These are phyloP conservation scores for Steinernema khuongi DNA, from an alignment of 1,140 invertebrate species.

Conservation along the genomic window DNA sequence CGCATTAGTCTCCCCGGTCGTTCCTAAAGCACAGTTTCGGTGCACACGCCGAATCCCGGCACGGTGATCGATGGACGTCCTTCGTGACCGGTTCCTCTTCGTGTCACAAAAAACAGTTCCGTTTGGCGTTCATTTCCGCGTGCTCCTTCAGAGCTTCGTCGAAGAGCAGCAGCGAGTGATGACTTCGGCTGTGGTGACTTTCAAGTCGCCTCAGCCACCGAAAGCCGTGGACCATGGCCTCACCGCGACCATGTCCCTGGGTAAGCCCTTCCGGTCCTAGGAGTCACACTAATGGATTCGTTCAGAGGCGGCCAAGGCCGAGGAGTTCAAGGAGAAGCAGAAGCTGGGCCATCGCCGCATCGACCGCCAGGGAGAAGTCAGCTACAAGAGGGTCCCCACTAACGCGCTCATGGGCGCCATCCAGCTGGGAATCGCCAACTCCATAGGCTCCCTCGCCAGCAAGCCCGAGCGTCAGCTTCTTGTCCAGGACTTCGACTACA, in stretches of 20 bases:
- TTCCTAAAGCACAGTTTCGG: too few relatives aligned
- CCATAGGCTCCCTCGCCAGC: conserved; percentile 88
- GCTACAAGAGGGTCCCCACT: conserved; percentile 57
- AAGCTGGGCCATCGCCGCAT: conserved; percentile 56
- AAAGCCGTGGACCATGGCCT: background rate
- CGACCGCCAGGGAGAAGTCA: conserved; percentile 54
- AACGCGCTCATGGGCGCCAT: conserved; percentile 69
- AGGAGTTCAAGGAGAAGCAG: conserved; percentile 44
- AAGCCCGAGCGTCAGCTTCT: conserved; percentile 94
- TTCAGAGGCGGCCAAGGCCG: conserved; percentile 10
- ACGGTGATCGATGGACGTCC: too few relatives aligned
- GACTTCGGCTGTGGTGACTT: conserved; percentile 10
- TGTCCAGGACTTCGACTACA: conserved; percentile 98
- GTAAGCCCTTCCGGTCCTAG: background rate
- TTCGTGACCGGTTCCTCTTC: too few relatives aligned
- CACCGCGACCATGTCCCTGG: background rate
- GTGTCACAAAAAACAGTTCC: too few relatives aligned
- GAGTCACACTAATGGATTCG: background rate
- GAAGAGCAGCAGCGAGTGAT: too few relatives aligned
- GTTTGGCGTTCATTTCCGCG: too few relatives aligned
- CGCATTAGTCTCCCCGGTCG: too few relatives aligned
- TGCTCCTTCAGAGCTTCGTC: too few relatives aligned
- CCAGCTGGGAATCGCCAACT: conserved; percentile 87
- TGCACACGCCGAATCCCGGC: too few relatives aligned
- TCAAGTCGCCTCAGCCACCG: conserved; percentile 4